Evolutionary conservation across 30 jellyfish, hydroid and myxozoan species (phyloP), one percentile per base, ranked within the genome.

Genomic region (Mastigias papua): DNA sequence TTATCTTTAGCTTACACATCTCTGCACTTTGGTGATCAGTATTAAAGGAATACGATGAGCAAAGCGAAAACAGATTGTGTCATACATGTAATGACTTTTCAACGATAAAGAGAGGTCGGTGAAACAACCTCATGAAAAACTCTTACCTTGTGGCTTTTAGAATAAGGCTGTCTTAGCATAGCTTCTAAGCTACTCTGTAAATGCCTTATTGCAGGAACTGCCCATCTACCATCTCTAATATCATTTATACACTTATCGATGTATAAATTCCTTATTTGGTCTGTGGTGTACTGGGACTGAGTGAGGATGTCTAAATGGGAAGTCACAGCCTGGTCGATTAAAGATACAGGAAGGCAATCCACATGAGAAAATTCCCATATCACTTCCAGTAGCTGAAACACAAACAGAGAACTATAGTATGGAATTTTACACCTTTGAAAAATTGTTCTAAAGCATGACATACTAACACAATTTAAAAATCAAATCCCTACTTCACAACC

Each of bases 181-280:
- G 98, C 90, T 77, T 95, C 97, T 21, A 95, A 80, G 66, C 86
- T 95, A 62, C 80, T 76, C 26, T 91, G 96, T 89, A 95, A 37
- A 73, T 95, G 99, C 25, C 97, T 49, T 34, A 95, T 73, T 7
- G 98, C 99, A 23, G 99, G 99, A 7, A 95, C 99, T n/a, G 86
- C 96, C 89, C 92, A 89, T 28, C 54, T 48, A 29, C 95, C 93
- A 61, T 75, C 89, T 77, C 69, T 86, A 80, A 95, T 87, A 69
- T 95, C 93, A n/a, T 81, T 87, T 31, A 95, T 92, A 79, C 99
- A 95, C 69, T 95, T 95, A 10, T 54, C 91, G 26, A 95, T 89
- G 88, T 84, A 95, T 11, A 73, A 76, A 60, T 65, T 93, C 73
- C 92, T 90, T n/a, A 82, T 83, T 28, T 86, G 82, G 62, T 92